phyloP scores from a whole-genome alignment of 2,113 vertebrate genomes.

The Physeter macrocephalus region DNA sequence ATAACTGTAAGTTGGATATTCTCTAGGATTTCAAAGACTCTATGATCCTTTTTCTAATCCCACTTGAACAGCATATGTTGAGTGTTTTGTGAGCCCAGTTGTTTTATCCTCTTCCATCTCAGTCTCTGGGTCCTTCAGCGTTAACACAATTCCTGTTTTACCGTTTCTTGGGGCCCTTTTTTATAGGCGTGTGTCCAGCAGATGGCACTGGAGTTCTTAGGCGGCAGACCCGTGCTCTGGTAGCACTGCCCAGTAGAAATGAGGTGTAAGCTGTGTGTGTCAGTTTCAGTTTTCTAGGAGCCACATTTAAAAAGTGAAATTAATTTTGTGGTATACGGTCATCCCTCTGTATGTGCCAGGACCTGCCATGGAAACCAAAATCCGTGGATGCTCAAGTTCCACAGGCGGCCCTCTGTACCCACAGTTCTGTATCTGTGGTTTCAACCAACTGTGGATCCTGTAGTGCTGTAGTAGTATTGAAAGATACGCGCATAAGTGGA shows the following conservation, averaged over 20 bases:
- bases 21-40: not conserved
- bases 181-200: conserved; percentile 15
- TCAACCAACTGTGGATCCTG: not conserved
- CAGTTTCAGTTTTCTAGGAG: not conserved
- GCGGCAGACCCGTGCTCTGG: not conserved
- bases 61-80: not conserved
- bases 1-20: not conserved
- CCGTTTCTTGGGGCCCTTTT: not conserved
- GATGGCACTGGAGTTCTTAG: conserved; percentile 27
- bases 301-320: not conserved
- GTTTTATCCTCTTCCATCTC: not conserved
- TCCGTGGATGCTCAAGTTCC: fast-evolving
- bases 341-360: not conserved
- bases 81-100: not conserved
- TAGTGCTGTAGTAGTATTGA: not conserved
- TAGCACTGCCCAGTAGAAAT: not conserved
- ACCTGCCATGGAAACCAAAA: not conserved
- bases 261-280: not conserved
- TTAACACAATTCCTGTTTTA: not conserved
- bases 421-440: fast-evolving
- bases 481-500: fast-evolving
- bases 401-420: not conserved
- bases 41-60: not conserved
- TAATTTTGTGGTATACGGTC: not conserved
- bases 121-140: not conserved